Conservation (phyloP, 2,888 invertebrate genomes). For the Hoplodrina blanda region DNA sequence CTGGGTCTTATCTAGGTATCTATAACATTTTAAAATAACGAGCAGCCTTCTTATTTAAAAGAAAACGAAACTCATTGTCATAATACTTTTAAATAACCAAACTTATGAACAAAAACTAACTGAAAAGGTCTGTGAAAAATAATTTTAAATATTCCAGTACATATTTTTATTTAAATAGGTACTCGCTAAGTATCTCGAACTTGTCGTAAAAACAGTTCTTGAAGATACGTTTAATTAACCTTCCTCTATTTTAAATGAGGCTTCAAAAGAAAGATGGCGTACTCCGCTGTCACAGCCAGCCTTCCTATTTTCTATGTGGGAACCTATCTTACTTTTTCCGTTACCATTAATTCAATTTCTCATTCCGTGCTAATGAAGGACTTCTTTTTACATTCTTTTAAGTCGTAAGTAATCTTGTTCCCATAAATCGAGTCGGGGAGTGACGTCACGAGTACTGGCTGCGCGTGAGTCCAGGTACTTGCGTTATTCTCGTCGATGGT, state of each 20-base stretch:
- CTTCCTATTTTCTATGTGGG: constrained; percentile 41
- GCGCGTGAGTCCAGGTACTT: constrained; percentile 81
- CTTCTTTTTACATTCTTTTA: constrained; percentile 54
- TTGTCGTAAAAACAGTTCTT: constrained; percentile 14
- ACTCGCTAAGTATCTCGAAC: constrained; percentile 25
- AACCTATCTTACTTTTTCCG: constrained; percentile 36
- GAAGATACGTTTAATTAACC: constrained; percentile 44
- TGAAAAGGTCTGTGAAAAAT: constrained; percentile 10
- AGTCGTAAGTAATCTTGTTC: constrained; percentile 60
- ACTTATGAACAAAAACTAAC: constrained; percentile 6
- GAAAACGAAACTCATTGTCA: constrained; percentile 6
- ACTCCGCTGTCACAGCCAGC: constrained; percentile 13
- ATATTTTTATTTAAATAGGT: constrained; percentile 25
- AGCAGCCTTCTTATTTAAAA: not conserved
- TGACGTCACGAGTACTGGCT: constrained; percentile 81
- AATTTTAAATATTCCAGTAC: constrained; percentile 9
- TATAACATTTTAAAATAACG: not conserved
- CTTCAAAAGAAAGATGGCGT: constrained; percentile 40
- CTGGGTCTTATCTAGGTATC: too few species aligned
- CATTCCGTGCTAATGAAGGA: constrained; percentile 49
- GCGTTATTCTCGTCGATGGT: constrained; percentile 88
- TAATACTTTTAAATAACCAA: not conserved
- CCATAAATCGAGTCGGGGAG: constrained; percentile 69
- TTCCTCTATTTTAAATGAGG: constrained; percentile 36
- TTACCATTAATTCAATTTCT: constrained; percentile 45